These are phyloP conservation scores for Capitella teleta DNA, from an alignment of 1,140 invertebrate genomes.

Conservation along the genomic window DNA sequence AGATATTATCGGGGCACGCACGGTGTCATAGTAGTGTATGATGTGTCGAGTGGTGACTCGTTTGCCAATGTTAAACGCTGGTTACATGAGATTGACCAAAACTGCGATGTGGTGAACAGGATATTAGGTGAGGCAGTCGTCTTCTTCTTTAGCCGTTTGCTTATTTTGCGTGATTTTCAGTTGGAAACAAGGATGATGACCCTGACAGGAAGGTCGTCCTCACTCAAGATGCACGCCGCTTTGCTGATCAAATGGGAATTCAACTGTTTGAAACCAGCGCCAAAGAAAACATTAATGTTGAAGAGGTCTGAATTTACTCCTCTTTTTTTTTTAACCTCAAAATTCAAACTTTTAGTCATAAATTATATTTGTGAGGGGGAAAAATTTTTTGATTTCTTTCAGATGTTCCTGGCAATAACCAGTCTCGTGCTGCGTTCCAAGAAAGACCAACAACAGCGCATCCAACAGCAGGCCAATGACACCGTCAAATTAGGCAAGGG, in stretches of 20 bases:
- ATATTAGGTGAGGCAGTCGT: slow-evolving; percentile 69
- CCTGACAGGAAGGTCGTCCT: slow-evolving; percentile 92
- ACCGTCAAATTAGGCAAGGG: slow-evolving; percentile 6
- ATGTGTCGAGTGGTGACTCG: slow-evolving; percentile 95
- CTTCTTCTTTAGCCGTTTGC: background rate
- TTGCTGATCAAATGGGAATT: slow-evolving; percentile 94
- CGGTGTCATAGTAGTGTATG: slow-evolving; percentile 98
- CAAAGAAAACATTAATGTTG: slow-evolving; percentile 96
- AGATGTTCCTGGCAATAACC: slow-evolving; percentile 15
- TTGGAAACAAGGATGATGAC: slow-evolving; percentile 98
- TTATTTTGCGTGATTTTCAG: slow-evolving; percentile 44
- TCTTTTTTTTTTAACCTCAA: background rate
- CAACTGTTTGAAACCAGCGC: slow-evolving; percentile 98
- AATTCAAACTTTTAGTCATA: background rate
- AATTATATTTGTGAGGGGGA: background rate
- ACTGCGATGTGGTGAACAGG: slow-evolving; percentile 98
- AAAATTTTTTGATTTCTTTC: background rate
- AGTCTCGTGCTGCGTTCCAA: slow-evolving; percentile 8
- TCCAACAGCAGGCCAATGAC: slow-evolving; percentile 10
- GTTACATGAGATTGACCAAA: slow-evolving; percentile 96
- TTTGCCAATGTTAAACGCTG: slow-evolving; percentile 95
- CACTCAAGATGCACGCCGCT: slow-evolving; percentile 90
- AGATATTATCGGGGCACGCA: slow-evolving; percentile 97
- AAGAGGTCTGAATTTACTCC: slow-evolving; percentile 68
- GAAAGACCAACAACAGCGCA: slow-evolving; percentile 11